Conservation (phyloP, 2,113 vertebrate species). For the Fukomys damarensis region DNA sequence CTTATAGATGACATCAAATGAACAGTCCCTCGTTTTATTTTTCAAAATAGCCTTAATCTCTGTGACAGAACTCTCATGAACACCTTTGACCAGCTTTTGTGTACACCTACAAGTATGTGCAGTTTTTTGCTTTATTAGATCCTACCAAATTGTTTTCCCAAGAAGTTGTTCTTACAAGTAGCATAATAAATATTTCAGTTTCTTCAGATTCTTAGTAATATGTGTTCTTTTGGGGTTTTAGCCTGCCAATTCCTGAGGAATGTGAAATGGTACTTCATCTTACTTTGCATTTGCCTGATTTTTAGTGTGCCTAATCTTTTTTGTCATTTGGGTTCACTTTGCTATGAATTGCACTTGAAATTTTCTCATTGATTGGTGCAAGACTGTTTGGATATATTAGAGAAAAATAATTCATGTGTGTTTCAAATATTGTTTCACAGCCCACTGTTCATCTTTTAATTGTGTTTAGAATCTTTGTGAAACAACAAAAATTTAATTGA, state of each 20-base stretch:
- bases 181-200: neutral
- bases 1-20: neutral
- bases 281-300: neutral
- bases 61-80: neutral
- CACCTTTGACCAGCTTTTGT: neutral
- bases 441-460: neutral
- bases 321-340: neutral
- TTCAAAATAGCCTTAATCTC: neutral
- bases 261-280: slow-evolving; percentile 1
- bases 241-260: neutral
- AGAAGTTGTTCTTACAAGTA: neutral
- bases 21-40: neutral
- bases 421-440: neutral
- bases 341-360: neutral
- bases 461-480: neutral
- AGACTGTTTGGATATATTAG: neutral
- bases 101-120: neutral
- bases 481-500: neutral
- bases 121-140: slow-evolving; percentile 14
- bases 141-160: neutral
- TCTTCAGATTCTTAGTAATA: neutral
- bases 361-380: neutral
- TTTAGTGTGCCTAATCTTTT: slow-evolving; percentile 14
- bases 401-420: neutral
- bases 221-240: slow-evolving; percentile 13